Base-by-base conservation (phyloP, 2,888 invertebrate species). In the Morpho achilles region DNA sequence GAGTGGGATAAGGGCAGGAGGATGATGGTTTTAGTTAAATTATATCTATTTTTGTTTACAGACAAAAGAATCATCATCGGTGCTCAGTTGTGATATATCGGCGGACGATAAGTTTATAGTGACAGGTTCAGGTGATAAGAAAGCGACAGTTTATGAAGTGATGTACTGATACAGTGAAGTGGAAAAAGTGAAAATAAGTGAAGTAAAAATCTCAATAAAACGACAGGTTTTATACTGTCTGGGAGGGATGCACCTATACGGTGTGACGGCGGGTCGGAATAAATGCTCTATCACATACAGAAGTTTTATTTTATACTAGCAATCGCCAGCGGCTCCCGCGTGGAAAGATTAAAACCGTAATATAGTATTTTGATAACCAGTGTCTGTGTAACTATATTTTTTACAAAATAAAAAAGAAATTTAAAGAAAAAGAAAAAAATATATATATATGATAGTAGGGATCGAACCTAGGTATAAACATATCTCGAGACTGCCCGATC, bases 31-130 rank as follows among this genome's bases (percentile, higher is more conserved):
- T 16, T 16, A 16, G 16, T 16, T 16, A 16, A 16, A 16, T 16
- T 16, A 42, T 42, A 43, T 4, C 7, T 22, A n/a, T 16, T 39
- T 45, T 67, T 72, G 77, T 73, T 70, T 68, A 92, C 92, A 96
- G 96, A 96, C 96, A 53, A 98, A 98, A 91, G 99, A 99, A 92
- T 97, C 98, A 58, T 98, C 98, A 72, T 98, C 98, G 78, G 98
- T 99, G 80, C 93, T 99, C 76, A 98, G 98, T 91, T 99, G 99
- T 93, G 99, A 99, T 93, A 98, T 99, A 88, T 98, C 98, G 66
- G 94, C 96, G 63, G 99, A 99, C 87, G 99, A 99, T 92, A 98
- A 98, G 88, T 98, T 96, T 91, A 98, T 99, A 76, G 98, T 99
- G 74, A 99, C 99, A 51, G 99, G 99, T 65, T 98, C 98, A 47